Evolutionary conservation across 2,113 vertebrate species (phyloP), one percentile per base, ranked within the genome.

Genomic region (Elephas maximus): DNA sequence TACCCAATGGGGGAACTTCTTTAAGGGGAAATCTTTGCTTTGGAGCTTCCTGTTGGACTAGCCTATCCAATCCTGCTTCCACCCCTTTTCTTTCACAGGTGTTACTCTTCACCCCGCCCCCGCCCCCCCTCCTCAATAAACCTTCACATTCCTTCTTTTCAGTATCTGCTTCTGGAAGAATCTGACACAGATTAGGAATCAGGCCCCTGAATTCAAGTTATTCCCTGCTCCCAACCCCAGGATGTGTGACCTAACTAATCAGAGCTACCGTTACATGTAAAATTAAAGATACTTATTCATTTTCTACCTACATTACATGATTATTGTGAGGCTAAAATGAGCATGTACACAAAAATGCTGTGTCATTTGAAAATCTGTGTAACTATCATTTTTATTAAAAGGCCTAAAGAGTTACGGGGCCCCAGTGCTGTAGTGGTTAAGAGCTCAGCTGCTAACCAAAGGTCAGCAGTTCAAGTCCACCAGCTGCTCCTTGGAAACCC

Each of bases 261-360:
- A 74, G 51, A 71, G 63, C 33, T 48, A n/a, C 24, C 77, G 12
- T 92, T 57, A 76, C 11, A 18, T 14, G n/a, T 60, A 78, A 88
- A 86, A 76, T 85, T 94, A 93, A 96, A 91, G 77, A 63, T 14
- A 73, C 53, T 84, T 80, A 91, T 30, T 53, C 41, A n/a, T 86
- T 91, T 81, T 37, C 41, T 45, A 74, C 15, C 62, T 86, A 44
- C 0, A 77, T 91, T 23, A 83, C 48, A 73, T 69, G 41, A 53
- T 76, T 79, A 78, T 48, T 65, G 60, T 94, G 78, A 91, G 30
- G 53, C 78, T 76, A 81, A 80, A 62, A 81, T 57, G 24, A 82
- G 69, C 23, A 63, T 28, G 23, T 82, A 14, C 33, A 53, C 12
- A 41, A 83, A 92, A 95, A 84, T 71, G 63, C n/a, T 57, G 76